Conservation (phyloP, 2,797 vertebrate species). For the Girardinus metallicus region DNA sequence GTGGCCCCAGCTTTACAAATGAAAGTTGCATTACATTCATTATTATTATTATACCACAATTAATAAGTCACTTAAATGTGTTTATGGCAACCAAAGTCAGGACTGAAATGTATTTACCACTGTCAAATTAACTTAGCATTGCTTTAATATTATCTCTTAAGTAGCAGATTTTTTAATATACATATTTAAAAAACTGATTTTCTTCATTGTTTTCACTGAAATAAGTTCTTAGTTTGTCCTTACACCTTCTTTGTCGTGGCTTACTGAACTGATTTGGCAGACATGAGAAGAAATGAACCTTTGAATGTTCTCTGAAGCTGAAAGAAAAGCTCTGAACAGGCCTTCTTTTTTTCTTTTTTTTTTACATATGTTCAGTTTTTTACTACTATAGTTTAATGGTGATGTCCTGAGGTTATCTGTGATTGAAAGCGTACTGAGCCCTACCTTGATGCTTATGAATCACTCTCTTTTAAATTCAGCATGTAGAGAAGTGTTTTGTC, state of each 20-base stretch:
- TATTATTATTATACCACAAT: neutral
- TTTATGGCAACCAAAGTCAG: neutral
- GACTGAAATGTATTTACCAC: neutral
- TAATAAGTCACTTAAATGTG: neutral
- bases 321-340: slow-evolving; percentile 28
- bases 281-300: neutral
- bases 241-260: neutral
- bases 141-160: neutral
- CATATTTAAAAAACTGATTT: neutral
- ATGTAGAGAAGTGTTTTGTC: slow-evolving; percentile 52
- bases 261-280: neutral
- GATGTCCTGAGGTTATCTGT: slow-evolving; percentile 12
- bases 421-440: slow-evolving; percentile 8
- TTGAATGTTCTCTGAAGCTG: slow-evolving; percentile 29
- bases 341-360: neutral
- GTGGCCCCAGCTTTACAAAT: neutral
- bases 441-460: slow-evolving; percentile 22
- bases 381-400: neutral
- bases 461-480: slow-evolving; percentile 43
- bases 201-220: neutral
- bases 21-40: neutral
- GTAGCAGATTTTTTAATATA: neutral
- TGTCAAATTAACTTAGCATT: neutral
- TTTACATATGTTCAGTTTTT: slow-evolving; percentile 3
- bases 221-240: neutral